phyloP scores from a whole-genome alignment of 2,797 vertebrate species.

The Rhinella marina region DNA sequence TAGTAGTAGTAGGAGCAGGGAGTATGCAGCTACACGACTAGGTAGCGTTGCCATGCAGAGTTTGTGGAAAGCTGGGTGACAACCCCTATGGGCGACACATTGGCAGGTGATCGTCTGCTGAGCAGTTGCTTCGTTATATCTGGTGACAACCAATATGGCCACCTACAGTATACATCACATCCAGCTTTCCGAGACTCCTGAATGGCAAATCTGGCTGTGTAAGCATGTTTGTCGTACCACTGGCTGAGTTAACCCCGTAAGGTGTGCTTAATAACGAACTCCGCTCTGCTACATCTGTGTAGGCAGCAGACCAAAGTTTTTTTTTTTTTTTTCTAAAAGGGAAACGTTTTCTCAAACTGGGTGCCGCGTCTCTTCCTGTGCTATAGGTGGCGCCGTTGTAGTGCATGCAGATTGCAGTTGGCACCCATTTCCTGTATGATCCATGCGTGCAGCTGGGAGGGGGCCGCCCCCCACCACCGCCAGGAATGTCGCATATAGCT shows the following conservation, averaged over 20 bases:
- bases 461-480: background rate
- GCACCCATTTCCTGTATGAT: background rate
- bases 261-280: background rate
- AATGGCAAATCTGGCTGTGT: no score
- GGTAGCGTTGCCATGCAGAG: background rate
- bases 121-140: no score
- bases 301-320: background rate
- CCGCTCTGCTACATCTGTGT: background rate
- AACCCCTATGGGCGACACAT: background rate
- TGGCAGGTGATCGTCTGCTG: background rate
- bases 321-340: background rate
- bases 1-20: no score
- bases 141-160: no score
- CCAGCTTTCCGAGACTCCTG: no score
- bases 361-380: no score
- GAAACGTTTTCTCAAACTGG: background rate
- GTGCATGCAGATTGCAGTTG: background rate
- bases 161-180: no score
- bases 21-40: background rate
- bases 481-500: slow-evolving; percentile 1
- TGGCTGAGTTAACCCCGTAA: no score
- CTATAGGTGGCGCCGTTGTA: background rate
- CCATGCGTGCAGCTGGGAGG: background rate
- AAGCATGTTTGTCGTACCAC: no score
- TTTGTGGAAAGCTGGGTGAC: background rate